Evolutionary conservation across 2,888 invertebrate species (phyloP).

Genomic region (Glyphotaelius pellucidus): DNA sequence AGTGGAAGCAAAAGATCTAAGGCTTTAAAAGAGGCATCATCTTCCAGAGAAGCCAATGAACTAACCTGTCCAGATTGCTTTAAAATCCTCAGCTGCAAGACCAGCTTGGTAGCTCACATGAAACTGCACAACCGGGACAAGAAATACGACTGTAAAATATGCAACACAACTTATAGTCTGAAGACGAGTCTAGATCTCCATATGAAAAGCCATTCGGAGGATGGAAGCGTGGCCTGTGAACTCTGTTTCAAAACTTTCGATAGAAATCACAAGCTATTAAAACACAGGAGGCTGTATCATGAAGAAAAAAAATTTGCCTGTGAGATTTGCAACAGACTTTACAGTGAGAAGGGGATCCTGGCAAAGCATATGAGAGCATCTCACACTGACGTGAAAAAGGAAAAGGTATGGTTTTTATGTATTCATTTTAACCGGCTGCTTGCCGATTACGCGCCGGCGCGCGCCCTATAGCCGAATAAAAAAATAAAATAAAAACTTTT

Average conservation of each 20-base stretch:
- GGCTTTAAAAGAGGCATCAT: not conserved
- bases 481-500: too few relatives aligned
- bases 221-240: conserved; percentile 47
- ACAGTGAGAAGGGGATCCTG: not conserved
- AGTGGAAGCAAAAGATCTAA: not conserved
- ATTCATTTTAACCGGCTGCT: too few relatives aligned
- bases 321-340: not conserved
- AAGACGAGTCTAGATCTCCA: conserved; percentile 32
- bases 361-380: not conserved
- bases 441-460: too few relatives aligned
- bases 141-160: conserved; percentile 37
- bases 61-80: conserved; percentile 47
- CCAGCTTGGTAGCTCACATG: conserved; percentile 46
- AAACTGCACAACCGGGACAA: conserved; percentile 44
- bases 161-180: conserved; percentile 17
- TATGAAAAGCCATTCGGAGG: conserved; percentile 52
- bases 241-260: conserved; percentile 24
- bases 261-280: not conserved
- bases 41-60: not conserved
- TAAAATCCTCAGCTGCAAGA: conserved; percentile 36
- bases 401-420: not conserved
- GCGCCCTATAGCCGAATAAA: too few relatives aligned
- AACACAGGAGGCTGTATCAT: not conserved
- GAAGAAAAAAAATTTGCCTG: not conserved
- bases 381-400: not conserved